Conservation (phyloP, 1,140 invertebrate species). For the Drosophila oshimai region DNA sequence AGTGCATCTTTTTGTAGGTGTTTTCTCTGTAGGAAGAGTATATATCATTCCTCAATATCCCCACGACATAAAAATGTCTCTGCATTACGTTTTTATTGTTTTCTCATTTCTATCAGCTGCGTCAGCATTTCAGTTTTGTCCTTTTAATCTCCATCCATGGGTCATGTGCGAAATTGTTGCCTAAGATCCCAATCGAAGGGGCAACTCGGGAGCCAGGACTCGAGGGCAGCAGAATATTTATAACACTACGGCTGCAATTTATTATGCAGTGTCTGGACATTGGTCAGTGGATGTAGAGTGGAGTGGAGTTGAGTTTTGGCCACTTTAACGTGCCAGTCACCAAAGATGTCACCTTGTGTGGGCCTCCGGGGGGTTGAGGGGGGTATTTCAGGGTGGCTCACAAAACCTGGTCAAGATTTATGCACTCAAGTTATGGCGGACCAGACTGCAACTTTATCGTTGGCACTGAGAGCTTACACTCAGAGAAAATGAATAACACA, state of each 20-base stretch:
- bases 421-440: conserved; percentile 71
- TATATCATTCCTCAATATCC: conserved; percentile 2
- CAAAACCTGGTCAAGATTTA: conserved; percentile 64
- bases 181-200: conserved; percentile 63
- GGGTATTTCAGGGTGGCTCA: neutral
- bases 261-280: conserved; percentile 70
- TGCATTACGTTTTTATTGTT: conserved; percentile 25
- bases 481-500: neutral
- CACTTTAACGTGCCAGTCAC: conserved; percentile 56
- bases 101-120: conserved; percentile 46
- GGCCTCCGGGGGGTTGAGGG: neutral
- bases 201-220: neutral
- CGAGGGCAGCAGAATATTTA: conserved; percentile 56
- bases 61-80: conserved; percentile 12
- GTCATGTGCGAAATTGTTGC: conserved; percentile 72
- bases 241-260: conserved; percentile 75
- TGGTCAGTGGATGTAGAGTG: conserved; percentile 4
- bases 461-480: conserved; percentile 16
- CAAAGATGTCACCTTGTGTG: conserved; percentile 71
- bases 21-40: neutral
- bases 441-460: conserved; percentile 75
- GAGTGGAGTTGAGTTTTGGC: conserved; percentile 31
- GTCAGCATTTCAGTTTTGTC: conserved; percentile 60
- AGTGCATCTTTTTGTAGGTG: neutral
- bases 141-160: conserved; percentile 47